phyloP scores from a whole-genome alignment of 2,888 invertebrate species.

The Cataglyphis altisquamis region DNA sequence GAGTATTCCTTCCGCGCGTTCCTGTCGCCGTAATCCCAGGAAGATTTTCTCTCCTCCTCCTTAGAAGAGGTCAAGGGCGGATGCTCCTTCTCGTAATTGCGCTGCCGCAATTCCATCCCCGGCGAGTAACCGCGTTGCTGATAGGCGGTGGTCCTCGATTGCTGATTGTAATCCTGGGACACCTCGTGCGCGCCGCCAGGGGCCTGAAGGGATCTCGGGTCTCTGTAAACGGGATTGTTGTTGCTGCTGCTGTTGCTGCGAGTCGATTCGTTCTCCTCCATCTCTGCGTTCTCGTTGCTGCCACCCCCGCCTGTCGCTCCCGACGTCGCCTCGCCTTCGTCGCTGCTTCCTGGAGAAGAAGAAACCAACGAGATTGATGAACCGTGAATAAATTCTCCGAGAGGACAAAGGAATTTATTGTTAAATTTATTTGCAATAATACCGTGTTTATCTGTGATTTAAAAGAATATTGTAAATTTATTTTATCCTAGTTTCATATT shows the following conservation, averaged over 20 bases:
- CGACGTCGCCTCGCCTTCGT: conserved; percentile 88
- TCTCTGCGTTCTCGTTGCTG: conserved; percentile 87
- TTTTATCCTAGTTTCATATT: background rate
- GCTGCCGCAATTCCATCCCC: conserved; percentile 68
- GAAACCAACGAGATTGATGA: background rate
- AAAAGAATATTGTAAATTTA: background rate
- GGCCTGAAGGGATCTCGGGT: conserved; percentile 75
- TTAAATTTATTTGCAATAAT: background rate
- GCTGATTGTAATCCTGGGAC: conserved; percentile 74
- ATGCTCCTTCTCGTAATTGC: conserved; percentile 71
- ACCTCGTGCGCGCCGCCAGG: conserved; percentile 73
- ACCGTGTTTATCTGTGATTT: no score
- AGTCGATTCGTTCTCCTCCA: conserved; percentile 83
- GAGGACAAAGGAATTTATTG: background rate
- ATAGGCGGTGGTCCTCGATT: conserved; percentile 66
- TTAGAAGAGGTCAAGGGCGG: conserved; percentile 61
- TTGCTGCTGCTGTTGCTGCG: conserved; percentile 66
- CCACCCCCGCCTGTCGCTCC: conserved; percentile 84
- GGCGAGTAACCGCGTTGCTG: conserved; percentile 72
- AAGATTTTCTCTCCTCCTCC: conserved; percentile 76
- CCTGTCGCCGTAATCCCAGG: conserved; percentile 78
- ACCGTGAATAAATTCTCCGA: background rate
- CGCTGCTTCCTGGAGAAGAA: conserved; percentile 84
- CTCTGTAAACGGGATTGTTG: conserved; percentile 75
- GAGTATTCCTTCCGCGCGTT: conserved; percentile 70